A percentile compares a stretch with the other conserved stretches of the same genome.
These are phyloP conservation scores for Penaeus indicus DNA, from an alignment of 1,140 invertebrate genomes.

Conservation along the genomic window DNA sequence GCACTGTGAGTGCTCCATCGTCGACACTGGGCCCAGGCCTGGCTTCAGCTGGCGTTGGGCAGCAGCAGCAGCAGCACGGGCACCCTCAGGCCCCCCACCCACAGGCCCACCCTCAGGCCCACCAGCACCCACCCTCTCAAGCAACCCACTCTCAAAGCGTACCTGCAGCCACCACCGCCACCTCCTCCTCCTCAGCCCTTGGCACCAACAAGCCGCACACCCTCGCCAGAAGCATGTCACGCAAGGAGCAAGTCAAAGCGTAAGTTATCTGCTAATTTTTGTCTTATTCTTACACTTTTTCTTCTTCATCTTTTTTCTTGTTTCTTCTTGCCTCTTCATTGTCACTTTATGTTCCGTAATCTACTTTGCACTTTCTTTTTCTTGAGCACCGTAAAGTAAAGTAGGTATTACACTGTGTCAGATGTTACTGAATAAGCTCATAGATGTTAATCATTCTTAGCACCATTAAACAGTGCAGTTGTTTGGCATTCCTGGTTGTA, in stretches of 20 bases:
- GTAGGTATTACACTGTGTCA: too few relatives aligned
- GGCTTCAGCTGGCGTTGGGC: constrained; percentile 54
- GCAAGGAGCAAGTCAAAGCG: constrained; percentile 65
- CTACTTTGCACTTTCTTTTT: too few relatives aligned
- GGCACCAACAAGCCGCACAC: constrained; percentile 40
- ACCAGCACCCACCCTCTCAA: constrained; percentile 44
- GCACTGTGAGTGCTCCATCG: constrained; percentile 56
- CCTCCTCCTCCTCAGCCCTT: constrained; percentile 47
- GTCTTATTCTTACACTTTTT: not conserved
- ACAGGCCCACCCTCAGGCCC: constrained; percentile 53
- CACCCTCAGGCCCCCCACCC: constrained; percentile 47
- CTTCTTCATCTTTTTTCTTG: too few relatives aligned
- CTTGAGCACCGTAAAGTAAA: too few relatives aligned
- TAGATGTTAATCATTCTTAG: too few relatives aligned
- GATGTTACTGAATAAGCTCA: too few relatives aligned
- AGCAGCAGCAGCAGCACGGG: constrained; percentile 54
- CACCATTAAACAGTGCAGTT: too few relatives aligned
- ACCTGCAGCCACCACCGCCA: constrained; percentile 48
- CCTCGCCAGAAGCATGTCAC: constrained; percentile 60
- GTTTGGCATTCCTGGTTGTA: too few relatives aligned
- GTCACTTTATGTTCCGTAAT: too few relatives aligned
- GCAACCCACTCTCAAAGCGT: constrained; percentile 46
- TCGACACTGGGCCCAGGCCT: constrained; percentile 57
- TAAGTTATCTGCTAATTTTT: constrained; percentile 32
- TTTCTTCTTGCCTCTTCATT: too few relatives aligned